Evolutionary conservation across 2,888 invertebrate species (phyloP).

Genomic region (Drosophila neotestacea): DNA sequence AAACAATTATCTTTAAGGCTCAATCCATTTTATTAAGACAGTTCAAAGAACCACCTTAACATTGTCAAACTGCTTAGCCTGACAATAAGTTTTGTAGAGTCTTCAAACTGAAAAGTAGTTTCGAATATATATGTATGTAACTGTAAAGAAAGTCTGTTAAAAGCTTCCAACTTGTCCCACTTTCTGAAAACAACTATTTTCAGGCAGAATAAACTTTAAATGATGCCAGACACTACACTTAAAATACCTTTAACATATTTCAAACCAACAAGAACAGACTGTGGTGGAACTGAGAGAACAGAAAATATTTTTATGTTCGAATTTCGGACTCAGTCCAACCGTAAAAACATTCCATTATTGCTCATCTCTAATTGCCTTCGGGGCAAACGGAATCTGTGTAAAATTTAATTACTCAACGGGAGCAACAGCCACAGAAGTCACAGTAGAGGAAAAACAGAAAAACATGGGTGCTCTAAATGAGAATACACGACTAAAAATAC

Average conservation of each 20-base stretch:
- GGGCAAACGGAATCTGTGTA: slow-evolving; percentile 18
- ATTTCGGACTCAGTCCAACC: slow-evolving; percentile 3
- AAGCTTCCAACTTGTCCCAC: neutral
- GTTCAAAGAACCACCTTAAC: too few relatives aligned
- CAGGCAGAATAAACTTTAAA: neutral
- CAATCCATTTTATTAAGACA: neutral
- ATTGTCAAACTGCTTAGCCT: neutral
- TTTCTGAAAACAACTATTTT: neutral
- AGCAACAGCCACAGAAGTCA: slow-evolving; percentile 7
- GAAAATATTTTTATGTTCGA: neutral
- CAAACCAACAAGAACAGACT: neutral
- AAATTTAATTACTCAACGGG: slow-evolving; percentile 57
- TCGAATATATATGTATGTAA: neutral
- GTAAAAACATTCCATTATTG: slow-evolving; percentile 10
- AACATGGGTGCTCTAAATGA: neutral
- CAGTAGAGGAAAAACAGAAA: neutral
- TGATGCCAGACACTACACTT: neutral
- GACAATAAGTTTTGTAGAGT: neutral
- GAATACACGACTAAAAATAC: neutral
- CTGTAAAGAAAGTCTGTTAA: neutral
- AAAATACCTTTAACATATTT: slow-evolving; percentile 3
- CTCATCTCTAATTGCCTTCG: slow-evolving; percentile 19
- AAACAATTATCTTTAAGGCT: neutral
- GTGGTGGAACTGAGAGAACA: neutral
- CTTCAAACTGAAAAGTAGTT: neutral